phyloP scores from a whole-genome alignment of 2,888 invertebrate species.

The Drosophila histrio region DNA sequence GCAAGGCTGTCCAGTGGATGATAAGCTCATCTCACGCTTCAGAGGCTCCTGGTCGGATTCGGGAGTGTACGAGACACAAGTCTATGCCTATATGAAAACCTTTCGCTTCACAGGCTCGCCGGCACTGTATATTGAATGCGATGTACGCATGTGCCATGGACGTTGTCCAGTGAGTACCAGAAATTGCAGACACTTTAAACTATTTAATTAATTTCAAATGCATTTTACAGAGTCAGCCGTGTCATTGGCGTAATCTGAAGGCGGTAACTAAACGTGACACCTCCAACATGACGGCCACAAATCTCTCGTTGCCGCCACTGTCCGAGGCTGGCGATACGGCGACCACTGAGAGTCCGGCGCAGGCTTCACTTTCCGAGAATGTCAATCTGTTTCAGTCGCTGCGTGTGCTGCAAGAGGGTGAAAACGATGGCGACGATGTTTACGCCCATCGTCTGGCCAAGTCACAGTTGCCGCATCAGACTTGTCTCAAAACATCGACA shows the following conservation, averaged over 20 bases:
- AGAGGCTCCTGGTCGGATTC: slow-evolving; percentile 96
- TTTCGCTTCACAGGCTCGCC: slow-evolving; percentile 95
- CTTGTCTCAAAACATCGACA: slow-evolving; percentile 88
- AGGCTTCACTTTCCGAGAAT: slow-evolving; percentile 91
- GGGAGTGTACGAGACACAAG: slow-evolving; percentile 95
- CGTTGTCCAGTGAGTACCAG: slow-evolving; percentile 91
- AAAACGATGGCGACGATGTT: slow-evolving; percentile 86
- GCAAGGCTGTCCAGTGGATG: slow-evolving; percentile 96
- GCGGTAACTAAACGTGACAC: slow-evolving; percentile 90
- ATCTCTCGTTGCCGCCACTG: slow-evolving; percentile 65
- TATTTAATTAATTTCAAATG: neutral
- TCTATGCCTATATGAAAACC: slow-evolving; percentile 97
- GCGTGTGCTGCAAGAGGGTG: slow-evolving; percentile 93
- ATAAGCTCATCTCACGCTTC: slow-evolving; percentile 95
- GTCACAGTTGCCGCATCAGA: slow-evolving; percentile 83
- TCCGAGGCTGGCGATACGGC: slow-evolving; percentile 25
- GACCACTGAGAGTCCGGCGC: slow-evolving; percentile 72
- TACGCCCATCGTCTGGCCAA: slow-evolving; percentile 64
- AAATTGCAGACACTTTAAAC: too few relatives aligned
- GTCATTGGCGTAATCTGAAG: slow-evolving; percentile 96
- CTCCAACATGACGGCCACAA: slow-evolving; percentile 83
- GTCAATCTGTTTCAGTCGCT: slow-evolving; percentile 95
- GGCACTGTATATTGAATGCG: slow-evolving; percentile 96
- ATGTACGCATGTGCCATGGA: slow-evolving; percentile 97
- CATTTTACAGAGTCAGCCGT: slow-evolving; percentile 91